These are phyloP conservation scores for Drosophila kohkoa DNA, from an alignment of 1,140 invertebrate species.

Conservation along the genomic window DNA sequence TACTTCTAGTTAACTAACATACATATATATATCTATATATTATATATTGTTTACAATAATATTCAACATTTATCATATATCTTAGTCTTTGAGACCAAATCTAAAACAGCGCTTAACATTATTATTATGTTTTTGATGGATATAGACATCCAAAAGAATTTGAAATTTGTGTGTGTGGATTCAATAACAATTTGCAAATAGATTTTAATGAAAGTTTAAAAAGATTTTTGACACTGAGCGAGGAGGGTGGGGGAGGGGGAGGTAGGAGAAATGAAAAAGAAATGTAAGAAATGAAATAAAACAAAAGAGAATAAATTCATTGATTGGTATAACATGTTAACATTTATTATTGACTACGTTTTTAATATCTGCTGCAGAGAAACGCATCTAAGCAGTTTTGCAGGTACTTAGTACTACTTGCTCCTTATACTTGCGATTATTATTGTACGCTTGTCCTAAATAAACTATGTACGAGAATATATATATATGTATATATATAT, in stretches of 20 bases:
- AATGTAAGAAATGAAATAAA: neutral
- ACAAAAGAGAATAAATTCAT: conserved; percentile 36
- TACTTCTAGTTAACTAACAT: conserved; percentile 2
- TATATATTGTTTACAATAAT: neutral
- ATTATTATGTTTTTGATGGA: neutral
- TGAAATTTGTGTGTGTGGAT: neutral
- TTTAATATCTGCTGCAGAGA: conserved; percentile 60
- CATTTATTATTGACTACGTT: conserved; percentile 57
- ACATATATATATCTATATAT: too few relatives aligned
- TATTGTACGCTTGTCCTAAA: conserved; percentile 79
- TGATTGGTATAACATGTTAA: conserved; percentile 53
- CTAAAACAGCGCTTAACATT: neutral
- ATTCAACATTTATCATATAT: conserved; percentile 1
- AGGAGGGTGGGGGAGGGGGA: neutral
- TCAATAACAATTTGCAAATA: neutral
- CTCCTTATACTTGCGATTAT: conserved; percentile 78
- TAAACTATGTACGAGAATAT: conserved; percentile 29
- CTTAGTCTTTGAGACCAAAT: neutral
- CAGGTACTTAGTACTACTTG: conserved; percentile 82
- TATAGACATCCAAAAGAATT: neutral
- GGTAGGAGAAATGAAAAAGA: neutral
- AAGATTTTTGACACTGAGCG: neutral
- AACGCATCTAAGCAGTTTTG: conserved; percentile 59
- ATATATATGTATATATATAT: conserved; percentile 36
- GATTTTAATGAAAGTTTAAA: neutral